phyloP scores from a whole-genome alignment of 2,797 vertebrate species.

The Meriones psammophilus region DNA sequence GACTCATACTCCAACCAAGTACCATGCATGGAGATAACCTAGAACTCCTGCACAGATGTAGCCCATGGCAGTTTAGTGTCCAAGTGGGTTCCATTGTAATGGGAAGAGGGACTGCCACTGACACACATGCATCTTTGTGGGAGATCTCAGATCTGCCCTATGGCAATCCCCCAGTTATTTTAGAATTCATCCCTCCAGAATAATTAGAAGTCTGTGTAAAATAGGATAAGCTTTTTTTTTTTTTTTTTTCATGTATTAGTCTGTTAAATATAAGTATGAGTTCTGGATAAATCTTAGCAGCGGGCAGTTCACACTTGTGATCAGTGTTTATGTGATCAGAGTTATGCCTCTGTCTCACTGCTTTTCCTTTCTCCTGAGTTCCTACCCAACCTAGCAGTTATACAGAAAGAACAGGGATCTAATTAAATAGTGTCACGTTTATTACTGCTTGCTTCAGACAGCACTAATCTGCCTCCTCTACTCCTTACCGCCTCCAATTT shows the following conservation, averaged over 20 bases:
- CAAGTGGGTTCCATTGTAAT: no score
- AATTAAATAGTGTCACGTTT: constrained; percentile 37
- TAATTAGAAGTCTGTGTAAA: constrained; percentile 52
- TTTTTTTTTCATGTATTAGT: not conserved
- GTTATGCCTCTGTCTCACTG: not conserved
- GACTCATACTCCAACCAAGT: no score
- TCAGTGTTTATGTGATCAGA: constrained; percentile 33
- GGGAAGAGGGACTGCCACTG: no score
- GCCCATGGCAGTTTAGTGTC: no score
- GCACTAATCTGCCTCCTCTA: not conserved
- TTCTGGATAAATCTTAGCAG: constrained; percentile 33
- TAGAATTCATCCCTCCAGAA: constrained; percentile 41
- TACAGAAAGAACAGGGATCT: not conserved
- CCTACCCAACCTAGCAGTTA: constrained; percentile 19
- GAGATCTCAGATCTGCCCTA: not conserved
- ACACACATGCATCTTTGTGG: no score
- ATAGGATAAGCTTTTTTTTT: not conserved
- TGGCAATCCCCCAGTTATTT: not conserved
- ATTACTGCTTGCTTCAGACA: constrained; percentile 19
- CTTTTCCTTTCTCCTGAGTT: constrained; percentile 39
- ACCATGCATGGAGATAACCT: no score
- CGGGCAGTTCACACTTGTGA: not conserved
- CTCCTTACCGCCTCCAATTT: not conserved
- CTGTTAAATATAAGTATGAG: constrained; percentile 24
- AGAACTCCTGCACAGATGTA: no score